Evolutionary conservation across 2,113 vertebrate genomes (phyloP).

Genomic region (Oxyura jamaicensis): DNA sequence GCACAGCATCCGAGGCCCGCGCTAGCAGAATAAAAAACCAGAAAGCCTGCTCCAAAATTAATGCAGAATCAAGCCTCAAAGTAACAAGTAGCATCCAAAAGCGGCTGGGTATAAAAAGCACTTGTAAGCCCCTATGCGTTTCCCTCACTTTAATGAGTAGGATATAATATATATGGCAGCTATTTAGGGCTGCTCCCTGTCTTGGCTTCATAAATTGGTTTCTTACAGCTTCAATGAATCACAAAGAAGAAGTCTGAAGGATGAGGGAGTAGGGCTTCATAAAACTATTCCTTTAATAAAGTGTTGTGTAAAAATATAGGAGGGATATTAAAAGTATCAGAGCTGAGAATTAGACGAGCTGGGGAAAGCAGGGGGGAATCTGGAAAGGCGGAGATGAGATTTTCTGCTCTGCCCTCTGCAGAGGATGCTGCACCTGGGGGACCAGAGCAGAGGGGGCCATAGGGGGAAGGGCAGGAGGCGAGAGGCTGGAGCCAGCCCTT

Average conservation of each 20-base stretch:
- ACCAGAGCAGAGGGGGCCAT: neutral
- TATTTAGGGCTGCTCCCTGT: neutral
- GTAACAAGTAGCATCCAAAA: neutral
- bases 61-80: neutral
- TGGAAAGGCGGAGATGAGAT: too few species aligned
- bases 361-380: neutral
- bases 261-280: neutral
- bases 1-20: neutral
- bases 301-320: neutral
- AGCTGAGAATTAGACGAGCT: neutral
- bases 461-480: too few species aligned
- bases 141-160: neutral
- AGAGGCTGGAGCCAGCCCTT: fast-evolving
- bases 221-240: neutral
- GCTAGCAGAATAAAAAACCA: neutral
- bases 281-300: neutral
- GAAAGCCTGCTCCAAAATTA: neutral
- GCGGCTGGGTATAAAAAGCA: neutral
- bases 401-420: too few species aligned
- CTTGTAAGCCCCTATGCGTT: fast-evolving
- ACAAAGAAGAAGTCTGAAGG: neutral
- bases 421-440: too few species aligned
- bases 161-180: neutral
- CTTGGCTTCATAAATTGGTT: neutral
- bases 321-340: neutral